Conservation (phyloP, 2,113 vertebrate species). For the Coturnix japonica region DNA sequence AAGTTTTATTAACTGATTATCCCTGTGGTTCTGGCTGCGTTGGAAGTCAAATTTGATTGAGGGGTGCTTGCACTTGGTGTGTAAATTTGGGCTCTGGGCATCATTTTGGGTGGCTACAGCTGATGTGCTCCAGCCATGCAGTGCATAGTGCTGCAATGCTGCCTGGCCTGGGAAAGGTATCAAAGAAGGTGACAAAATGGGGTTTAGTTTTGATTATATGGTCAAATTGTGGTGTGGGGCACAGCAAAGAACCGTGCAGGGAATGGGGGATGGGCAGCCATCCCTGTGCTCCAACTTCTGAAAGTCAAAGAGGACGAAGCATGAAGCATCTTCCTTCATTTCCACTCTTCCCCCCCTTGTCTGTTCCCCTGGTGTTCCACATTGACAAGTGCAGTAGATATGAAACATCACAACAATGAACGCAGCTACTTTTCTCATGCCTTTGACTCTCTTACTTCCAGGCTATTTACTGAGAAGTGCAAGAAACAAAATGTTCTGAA, state of each 20-base stretch:
- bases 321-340: not conserved
- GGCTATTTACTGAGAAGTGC: conserved; percentile 76
- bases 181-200: not conserved
- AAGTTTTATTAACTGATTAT: conserved; percentile 73
- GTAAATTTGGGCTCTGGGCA: not conserved
- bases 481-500: conserved; percentile 76
- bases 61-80: not conserved
- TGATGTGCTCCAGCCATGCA: not conserved
- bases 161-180: not conserved
- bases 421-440: conserved; percentile 51
- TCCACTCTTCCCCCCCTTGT: fast-evolving
- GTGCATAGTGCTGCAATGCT: not conserved
- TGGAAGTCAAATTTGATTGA: conserved; percentile 61
- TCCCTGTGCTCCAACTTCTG: not conserved
- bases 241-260: not conserved
- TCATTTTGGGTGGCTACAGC: not conserved
- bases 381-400: conserved; percentile 47
- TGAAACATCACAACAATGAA: conserved; percentile 53
- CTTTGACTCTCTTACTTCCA: conserved; percentile 78
- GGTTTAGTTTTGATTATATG: not conserved
- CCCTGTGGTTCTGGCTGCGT: not conserved
- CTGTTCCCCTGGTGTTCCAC: not conserved
- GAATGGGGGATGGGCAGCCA: not conserved
- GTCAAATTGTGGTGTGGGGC: not conserved
- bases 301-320: not conserved